phyloP scores from a whole-genome alignment of 1,140 invertebrate genomes.

The Ganaspis sp. region DNA sequence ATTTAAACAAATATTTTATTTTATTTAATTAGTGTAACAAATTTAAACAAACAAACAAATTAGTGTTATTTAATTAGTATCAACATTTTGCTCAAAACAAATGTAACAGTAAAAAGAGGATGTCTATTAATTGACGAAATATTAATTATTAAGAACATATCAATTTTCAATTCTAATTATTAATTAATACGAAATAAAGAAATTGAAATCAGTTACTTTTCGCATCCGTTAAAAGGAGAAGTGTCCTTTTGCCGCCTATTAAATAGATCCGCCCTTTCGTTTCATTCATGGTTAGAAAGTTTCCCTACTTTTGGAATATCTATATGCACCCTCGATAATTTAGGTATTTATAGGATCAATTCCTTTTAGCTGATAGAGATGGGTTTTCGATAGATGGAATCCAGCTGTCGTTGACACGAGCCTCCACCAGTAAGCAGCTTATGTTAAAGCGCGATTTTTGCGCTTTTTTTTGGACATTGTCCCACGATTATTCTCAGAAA shows the following conservation, averaged over 20 bases:
- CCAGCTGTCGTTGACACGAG: slow-evolving; percentile 58
- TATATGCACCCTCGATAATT: slow-evolving; percentile 50
- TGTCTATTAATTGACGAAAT: too few species aligned
- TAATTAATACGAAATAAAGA: too few species aligned
- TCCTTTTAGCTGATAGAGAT: slow-evolving; percentile 48
- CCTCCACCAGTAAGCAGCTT: slow-evolving; percentile 54
- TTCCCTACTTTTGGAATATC: slow-evolving; percentile 44
- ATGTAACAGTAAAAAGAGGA: too few species aligned
- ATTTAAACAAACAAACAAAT: too few species aligned
- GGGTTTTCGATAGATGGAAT: slow-evolving; percentile 58
- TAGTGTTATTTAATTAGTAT: too few species aligned
- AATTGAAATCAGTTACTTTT: background rate
- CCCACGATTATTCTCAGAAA: slow-evolving; percentile 43
- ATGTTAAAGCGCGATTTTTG: slow-evolving; percentile 57
- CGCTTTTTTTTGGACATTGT: slow-evolving; percentile 50
- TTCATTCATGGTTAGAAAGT: slow-evolving; percentile 36
- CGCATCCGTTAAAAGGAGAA: slow-evolving; percentile 35
- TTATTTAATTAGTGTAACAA: too few species aligned
- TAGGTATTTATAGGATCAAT: slow-evolving; percentile 61
- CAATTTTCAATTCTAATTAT: too few species aligned
- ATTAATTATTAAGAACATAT: too few species aligned
- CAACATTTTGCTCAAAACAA: too few species aligned
- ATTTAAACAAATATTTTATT: too few species aligned
- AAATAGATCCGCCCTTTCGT: slow-evolving; percentile 48
- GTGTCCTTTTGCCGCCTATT: slow-evolving; percentile 52